Evolutionary conservation across 2,888 invertebrate species (phyloP).

Genomic region (Acronicta aceris): DNA sequence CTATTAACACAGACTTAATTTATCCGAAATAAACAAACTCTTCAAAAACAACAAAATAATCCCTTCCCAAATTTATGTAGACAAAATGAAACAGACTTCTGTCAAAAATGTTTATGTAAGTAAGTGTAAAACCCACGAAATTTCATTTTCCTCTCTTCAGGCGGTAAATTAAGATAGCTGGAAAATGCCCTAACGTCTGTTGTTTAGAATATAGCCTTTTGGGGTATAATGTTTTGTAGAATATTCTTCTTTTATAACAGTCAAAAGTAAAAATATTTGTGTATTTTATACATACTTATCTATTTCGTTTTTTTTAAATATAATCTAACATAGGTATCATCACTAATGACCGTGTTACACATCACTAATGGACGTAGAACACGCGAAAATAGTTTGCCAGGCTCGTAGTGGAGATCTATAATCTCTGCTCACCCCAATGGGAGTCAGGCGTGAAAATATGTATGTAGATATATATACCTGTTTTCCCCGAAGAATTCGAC

Average conservation of each 20-base stretch:
- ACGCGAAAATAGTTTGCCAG: too few species aligned
- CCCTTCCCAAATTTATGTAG: background rate
- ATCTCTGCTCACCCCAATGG: too few species aligned
- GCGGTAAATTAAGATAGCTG: constrained; percentile 30
- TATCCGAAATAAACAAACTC: background rate
- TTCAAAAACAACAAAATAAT: background rate
- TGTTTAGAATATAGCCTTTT: constrained; percentile 12
- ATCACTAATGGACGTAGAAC: too few species aligned
- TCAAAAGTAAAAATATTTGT: background rate
- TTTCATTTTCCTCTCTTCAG: constrained; percentile 33
- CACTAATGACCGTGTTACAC: too few species aligned
- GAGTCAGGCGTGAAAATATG: too few species aligned
- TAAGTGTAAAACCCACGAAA: constrained; percentile 15
- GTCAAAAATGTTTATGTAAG: constrained; percentile 16
- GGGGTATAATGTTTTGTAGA: constrained; percentile 8
- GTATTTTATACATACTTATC: background rate
- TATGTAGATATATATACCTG: too few species aligned
- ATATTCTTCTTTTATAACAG: constrained; percentile 9
- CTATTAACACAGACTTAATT: too few species aligned
- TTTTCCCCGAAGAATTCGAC: too few species aligned
- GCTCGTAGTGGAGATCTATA: too few species aligned
- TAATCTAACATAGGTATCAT: too few species aligned
- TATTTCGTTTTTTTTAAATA: too few species aligned
- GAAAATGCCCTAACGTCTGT: constrained; percentile 5
- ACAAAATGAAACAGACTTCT: background rate